Conservation (phyloP, 2,797 vertebrate genomes). For the Sebastes glaucus region DNA sequence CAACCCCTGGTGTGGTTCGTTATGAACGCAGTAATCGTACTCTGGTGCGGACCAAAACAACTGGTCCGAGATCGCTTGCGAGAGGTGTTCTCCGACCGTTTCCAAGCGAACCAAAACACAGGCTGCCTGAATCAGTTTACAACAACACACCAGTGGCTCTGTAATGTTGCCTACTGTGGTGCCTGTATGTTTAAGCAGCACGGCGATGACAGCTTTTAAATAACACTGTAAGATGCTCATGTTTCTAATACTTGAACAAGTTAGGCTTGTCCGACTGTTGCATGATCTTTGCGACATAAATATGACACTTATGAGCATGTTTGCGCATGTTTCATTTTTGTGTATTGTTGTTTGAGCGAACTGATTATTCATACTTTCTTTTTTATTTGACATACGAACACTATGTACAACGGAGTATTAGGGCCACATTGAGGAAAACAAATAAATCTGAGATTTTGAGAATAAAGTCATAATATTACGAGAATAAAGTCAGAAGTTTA, state of each 20-base stretch:
- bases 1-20: too few species aligned
- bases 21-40: too few species aligned
- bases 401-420: too few species aligned
- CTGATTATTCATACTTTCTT: background rate
- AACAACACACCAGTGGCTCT: background rate
- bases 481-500: too few species aligned
- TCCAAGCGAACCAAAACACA: background rate
- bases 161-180: too few species aligned
- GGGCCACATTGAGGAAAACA: too few species aligned
- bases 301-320: background rate
- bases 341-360: background rate
- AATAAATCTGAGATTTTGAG: too few species aligned
- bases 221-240: background rate
- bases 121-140: background rate
- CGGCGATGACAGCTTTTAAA: background rate
- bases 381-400: background rate
- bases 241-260: background rate
- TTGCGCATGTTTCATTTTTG: background rate
- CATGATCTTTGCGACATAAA: background rate
- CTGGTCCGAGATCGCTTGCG: too few species aligned
- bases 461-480: too few species aligned
- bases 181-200: background rate
- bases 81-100: too few species aligned
- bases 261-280: background rate
- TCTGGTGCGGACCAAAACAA: too few species aligned